These are phyloP conservation scores for Crypturellus undulatus DNA, from an alignment of 2,113 vertebrate species.

Conservation along the genomic window DNA sequence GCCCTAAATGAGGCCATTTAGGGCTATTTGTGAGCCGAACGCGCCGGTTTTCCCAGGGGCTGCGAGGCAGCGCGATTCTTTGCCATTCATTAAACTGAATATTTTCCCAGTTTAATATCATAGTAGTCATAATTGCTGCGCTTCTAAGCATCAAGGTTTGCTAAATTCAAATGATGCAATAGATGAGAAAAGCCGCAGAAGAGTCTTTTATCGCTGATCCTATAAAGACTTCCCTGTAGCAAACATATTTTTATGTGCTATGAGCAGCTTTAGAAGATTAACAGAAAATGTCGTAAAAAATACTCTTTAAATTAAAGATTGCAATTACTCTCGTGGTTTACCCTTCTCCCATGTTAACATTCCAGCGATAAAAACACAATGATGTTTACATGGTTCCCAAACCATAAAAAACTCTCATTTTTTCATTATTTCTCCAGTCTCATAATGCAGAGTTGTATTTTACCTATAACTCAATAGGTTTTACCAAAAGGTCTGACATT, in stretches of 20 bases:
- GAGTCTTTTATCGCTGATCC: neutral
- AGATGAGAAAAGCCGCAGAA: neutral
- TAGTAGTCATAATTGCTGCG: neutral
- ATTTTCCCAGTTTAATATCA: neutral
- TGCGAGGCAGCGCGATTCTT: neutral
- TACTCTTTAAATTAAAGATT: conserved; percentile 31
- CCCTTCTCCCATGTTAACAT: neutral
- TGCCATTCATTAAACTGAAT: neutral
- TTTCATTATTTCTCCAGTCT: conserved; percentile 5
- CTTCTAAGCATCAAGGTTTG: neutral
- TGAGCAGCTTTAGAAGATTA: conserved; percentile 23
- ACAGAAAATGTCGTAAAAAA: conserved; percentile 40
- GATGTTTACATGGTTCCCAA: conserved; percentile 26
- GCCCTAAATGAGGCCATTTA: neutral
- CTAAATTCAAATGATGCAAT: neutral
- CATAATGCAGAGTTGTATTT: neutral
- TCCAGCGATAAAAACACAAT: neutral
- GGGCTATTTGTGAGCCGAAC: neutral
- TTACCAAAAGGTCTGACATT: conserved; percentile 40
- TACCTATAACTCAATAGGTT: neutral
- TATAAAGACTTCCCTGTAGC: neutral
- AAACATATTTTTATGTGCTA: neutral
- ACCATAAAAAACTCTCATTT: neutral
- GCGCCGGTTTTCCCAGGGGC: neutral
- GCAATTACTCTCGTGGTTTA: neutral